Conservation (phyloP, 2,113 vertebrate species). For the Guaruba guarouba region DNA sequence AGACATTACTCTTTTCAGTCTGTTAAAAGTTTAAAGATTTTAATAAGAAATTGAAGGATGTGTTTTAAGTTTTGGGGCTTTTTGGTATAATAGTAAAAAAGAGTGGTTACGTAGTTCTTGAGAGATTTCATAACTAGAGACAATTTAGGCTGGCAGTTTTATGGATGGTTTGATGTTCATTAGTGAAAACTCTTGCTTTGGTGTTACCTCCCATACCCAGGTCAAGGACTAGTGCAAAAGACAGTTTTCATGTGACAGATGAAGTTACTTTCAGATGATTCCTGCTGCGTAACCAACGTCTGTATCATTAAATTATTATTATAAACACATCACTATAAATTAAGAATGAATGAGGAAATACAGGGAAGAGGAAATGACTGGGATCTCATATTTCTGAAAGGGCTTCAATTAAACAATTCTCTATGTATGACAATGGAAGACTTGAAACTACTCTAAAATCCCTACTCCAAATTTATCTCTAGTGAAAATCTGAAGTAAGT, state of each 20-base stretch:
- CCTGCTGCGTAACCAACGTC: not conserved
- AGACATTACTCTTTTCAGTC: not conserved
- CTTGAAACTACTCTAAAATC: not conserved
- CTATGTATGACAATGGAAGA: not conserved
- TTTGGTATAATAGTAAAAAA: not conserved
- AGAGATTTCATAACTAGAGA: not conserved
- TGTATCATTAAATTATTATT: not conserved
- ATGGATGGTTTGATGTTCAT: not conserved
- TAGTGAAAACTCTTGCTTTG: not conserved
- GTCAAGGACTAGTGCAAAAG: not conserved
- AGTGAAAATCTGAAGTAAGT: not conserved
- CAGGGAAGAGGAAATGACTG: slow-evolving; percentile 43
- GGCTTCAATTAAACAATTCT: not conserved
- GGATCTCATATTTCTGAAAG: not conserved
- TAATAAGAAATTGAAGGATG: not conserved
- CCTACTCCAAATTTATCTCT: not conserved
- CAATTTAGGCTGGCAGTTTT: not conserved
- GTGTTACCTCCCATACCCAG: not conserved
- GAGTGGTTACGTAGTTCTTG: not conserved
- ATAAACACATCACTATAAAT: not conserved
- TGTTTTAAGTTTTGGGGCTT: not conserved
- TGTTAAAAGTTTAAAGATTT: not conserved
- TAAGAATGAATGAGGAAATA: slow-evolving; percentile 4
- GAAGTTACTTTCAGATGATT: not conserved
- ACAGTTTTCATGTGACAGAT: not conserved